Evolutionary conservation across 2,113 vertebrate genomes (phyloP), one percentile per base, ranked within the genome.

Genomic region (Odocoileus hemionus): DNA sequence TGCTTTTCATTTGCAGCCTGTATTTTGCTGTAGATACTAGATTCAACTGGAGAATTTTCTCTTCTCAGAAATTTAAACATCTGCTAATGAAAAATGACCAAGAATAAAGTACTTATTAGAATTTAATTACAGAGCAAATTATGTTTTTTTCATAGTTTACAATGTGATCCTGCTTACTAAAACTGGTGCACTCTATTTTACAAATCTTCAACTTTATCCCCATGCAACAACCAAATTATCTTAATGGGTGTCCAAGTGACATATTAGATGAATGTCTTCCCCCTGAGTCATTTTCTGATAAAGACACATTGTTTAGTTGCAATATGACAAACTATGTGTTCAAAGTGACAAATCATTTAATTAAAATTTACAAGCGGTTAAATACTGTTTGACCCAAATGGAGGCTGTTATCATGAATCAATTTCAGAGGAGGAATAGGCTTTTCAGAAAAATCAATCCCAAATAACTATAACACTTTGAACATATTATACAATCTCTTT

Each of bases 301-400:
- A 98, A 98, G 98, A 98, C 98, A 96, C 97, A 97, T 96, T 36
- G 0, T 98, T 95, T 94, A 94, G 98, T 98, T 96, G 95, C 95
- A 55, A 96, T 97, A 98, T 98, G 98, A 98, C 98, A 98, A 97
- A 99, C 97, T 95, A 25, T 89, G 92, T 89, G 98, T 97, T 98
- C 98, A 97, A 98, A 95, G 98, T 99, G 98, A 99, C 98, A 98
- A 98, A 99, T 98, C 97, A 93, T 98, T 98, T 98, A 98, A 98
- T 98, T 98, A 98, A 98, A 98, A 97, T 97, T 98, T 98, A 98
- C 98, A 98, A 98, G 98, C n/a, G 19, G 94, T 98, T 99, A 98
- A 99, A 98, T 96, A 95, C 97, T 94, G 95, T 95, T 97, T 98
- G 99, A 98, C 98, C 98, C 97, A 97, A 98, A 87, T 15, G 64